Conservation (phyloP, 2,797 vertebrate species). For the Otolemur crassicaudatus region DNA sequence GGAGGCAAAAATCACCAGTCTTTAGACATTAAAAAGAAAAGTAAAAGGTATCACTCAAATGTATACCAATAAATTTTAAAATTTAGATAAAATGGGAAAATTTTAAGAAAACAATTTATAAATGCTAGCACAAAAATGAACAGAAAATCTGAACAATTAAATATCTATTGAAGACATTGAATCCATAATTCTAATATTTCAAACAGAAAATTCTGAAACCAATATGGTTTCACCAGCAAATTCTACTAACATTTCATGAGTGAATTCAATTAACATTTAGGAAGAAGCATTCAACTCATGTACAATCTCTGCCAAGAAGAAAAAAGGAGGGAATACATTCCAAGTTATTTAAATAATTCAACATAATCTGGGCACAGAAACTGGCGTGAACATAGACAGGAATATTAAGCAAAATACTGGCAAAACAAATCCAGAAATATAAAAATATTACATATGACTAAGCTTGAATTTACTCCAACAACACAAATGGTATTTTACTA, state of each 20-base stretch:
- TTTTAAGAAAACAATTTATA: background rate
- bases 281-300: background rate
- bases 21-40: background rate
- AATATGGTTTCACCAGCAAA: background rate
- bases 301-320: background rate
- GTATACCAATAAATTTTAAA: background rate
- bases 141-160: background rate
- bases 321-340: background rate
- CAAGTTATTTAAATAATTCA: background rate
- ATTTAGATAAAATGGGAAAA: background rate
- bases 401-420: background rate
- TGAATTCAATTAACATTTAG: background rate
- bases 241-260: background rate
- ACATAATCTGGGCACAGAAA: background rate
- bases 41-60: background rate
- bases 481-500: background rate
- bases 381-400: background rate
- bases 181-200: background rate
- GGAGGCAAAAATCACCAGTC: background rate
- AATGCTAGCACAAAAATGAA: background rate
- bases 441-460: background rate
- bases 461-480: background rate
- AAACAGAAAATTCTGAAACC: background rate
- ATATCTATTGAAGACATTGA: background rate
- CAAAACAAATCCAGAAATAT: background rate